Evolutionary conservation across 2,113 vertebrate species (phyloP).

Genomic region (Chunga burmeisteri): DNA sequence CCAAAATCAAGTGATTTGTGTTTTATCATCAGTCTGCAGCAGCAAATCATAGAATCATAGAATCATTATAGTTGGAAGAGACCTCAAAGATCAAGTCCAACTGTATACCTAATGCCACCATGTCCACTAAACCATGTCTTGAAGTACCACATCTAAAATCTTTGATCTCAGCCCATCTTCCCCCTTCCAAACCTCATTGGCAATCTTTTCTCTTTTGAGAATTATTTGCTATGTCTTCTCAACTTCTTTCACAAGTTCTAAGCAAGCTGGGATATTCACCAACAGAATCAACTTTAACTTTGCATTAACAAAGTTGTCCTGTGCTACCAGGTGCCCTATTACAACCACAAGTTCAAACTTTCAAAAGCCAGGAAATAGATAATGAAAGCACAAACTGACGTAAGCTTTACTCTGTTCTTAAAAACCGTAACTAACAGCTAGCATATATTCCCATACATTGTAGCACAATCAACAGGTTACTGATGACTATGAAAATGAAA

Average conservation of each 20-base stretch:
- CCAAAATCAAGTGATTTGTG: not conserved
- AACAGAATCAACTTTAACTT: not conserved
- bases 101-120: too few relatives aligned
- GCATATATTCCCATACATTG: not conserved
- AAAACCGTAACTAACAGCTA: not conserved
- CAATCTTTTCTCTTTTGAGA: not conserved
- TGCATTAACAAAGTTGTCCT: not conserved
- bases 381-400: not conserved
- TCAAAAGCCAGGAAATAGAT: not conserved
- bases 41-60: not conserved
- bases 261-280: not conserved
- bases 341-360: not conserved
- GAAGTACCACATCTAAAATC: not conserved
- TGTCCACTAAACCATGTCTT: too few relatives aligned
- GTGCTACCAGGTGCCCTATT: not conserved
- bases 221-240: not conserved
- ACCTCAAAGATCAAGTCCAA: too few relatives aligned
- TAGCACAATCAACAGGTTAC: not conserved
- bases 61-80: too few relatives aligned
- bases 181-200: not conserved
- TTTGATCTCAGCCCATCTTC: not conserved
- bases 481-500: not conserved
- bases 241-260: not conserved
- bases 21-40: not conserved
- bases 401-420: not conserved